A percentile compares a stretch with the other conserved stretches of the same genome.
Evolutionary conservation across 2,113 vertebrate species (phyloP).

Genomic region (Nesoenas mayeri): DNA sequence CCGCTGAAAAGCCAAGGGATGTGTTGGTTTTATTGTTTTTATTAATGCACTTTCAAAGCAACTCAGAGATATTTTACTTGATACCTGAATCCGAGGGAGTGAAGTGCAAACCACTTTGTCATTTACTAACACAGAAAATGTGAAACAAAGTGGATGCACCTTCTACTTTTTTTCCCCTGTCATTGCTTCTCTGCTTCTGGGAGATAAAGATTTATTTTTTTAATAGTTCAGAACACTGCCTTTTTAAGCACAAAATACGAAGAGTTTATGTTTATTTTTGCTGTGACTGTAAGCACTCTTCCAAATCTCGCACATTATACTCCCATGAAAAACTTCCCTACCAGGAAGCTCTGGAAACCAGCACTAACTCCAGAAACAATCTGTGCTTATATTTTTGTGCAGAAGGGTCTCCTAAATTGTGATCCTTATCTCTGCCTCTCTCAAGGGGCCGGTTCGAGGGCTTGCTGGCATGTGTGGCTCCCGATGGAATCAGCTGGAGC

Average conservation of each 20-base stretch:
- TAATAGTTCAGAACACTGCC: neutral
- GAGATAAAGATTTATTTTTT: neutral
- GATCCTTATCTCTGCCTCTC: neutral
- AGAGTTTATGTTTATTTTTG: constrained; percentile 16
- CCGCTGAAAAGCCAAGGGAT: neutral
- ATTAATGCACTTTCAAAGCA: constrained; percentile 19
- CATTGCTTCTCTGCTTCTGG: neutral
- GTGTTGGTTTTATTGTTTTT: constrained; percentile 27
- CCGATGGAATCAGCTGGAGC: neutral
- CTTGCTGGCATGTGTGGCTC: neutral
- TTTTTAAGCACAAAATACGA: constrained; percentile 8
- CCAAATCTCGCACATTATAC: neutral
- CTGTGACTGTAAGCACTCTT: neutral
- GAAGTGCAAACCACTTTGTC: neutral
- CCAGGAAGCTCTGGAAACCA: neutral
- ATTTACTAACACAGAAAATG: neutral
- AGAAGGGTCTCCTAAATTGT: neutral
- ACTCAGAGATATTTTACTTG: neutral
- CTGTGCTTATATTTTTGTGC: neutral
- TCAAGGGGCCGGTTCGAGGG: neutral
- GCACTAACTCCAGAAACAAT: neutral
- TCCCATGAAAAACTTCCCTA: neutral
- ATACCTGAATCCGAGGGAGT: neutral
- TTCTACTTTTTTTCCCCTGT: neutral
- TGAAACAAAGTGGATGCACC: neutral